Conservation (phyloP, 1,140 invertebrate species). For the Pseudomyrmex gracilis region DNA sequence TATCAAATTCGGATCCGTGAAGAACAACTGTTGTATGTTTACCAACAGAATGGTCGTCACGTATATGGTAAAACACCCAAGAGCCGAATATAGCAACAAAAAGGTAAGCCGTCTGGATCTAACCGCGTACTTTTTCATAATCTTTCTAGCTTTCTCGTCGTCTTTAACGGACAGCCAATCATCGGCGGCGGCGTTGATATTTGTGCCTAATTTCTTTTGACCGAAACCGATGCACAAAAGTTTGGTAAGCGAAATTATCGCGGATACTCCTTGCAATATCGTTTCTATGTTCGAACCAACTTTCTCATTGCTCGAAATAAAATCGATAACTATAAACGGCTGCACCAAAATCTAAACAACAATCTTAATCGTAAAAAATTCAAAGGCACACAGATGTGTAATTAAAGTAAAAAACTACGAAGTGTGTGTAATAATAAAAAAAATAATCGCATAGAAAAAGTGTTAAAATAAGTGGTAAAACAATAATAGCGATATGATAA, state of each 20-base stretch:
- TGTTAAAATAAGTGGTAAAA: too few relatives aligned
- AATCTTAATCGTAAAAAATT: neutral
- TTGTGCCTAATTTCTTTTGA: neutral
- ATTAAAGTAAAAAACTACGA: too few relatives aligned
- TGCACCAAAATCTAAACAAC: slow-evolving; percentile 10
- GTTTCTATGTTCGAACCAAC: neutral
- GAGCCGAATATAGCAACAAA: neutral
- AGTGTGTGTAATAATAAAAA: too few relatives aligned
- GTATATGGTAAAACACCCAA: neutral
- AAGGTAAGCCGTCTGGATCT: slow-evolving; percentile 11
- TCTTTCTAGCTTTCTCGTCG: slow-evolving; percentile 9
- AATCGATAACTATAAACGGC: neutral
- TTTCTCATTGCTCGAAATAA: neutral
- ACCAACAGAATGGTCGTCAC: neutral
- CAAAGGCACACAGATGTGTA: neutral
- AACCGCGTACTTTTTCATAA: slow-evolving; percentile 40
- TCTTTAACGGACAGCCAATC: slow-evolving; percentile 38
- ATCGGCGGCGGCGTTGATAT: slow-evolving; percentile 33
- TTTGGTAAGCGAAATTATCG: neutral
- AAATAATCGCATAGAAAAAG: too few relatives aligned
- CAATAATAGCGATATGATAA: too few relatives aligned
- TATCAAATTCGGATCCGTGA: neutral
- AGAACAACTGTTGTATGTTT: slow-evolving; percentile 26
- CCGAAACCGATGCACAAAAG: neutral
- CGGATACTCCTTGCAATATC: neutral